Base-by-base conservation (phyloP, 2,888 invertebrate species). In the Ectemnius continuus region DNA sequence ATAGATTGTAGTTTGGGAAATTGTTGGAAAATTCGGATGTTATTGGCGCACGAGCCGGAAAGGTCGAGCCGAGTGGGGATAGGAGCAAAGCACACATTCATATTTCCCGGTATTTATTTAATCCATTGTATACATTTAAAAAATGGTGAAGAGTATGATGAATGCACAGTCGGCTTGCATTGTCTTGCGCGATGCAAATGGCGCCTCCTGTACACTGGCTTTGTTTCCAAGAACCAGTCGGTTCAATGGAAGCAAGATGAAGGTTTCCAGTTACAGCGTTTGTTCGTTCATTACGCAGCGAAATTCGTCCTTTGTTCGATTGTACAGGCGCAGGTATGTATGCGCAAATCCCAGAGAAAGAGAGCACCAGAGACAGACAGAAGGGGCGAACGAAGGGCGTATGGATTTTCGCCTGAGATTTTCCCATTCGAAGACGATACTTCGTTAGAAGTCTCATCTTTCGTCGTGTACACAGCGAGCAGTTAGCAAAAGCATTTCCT, bases 371-470 rank as follows among this genome's bases (percentile, higher is more conserved):
- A 14, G 2, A 4, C 13, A 69, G 58, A 57, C 13, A 69, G 58
- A 57, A 73, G 61, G 45, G 16, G 57, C 8, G 36, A 36, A 8
- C 8, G 5, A 36, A 36, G 36, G 11, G 36, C 52, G n/a, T 16
- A 52, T 52, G 52, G 52, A 52, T 52, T 76, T 76, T 65, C 77
- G 16, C 73, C 57, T 67, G 67, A 66, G 67, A 78, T 73, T 66
- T 74, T 79, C 36, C 66, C 70, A 70, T 73, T 73, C 76, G 78
- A 82, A 77, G 76, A 70, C 76, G 71, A 73, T 77, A 79, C 70
- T 78, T 78, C 70, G 76, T 77, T 78, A 76, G 62, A 62, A 78
- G 79, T 82, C 78, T 81, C 76, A 73, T 68, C 79, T 81, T 84
- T 81, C 82, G 70, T 26, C 68, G 75, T 75, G 80, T 70, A 68